Evolutionary conservation across 2,797 vertebrate genomes (phyloP).

Genomic region (Tangara arthus): DNA sequence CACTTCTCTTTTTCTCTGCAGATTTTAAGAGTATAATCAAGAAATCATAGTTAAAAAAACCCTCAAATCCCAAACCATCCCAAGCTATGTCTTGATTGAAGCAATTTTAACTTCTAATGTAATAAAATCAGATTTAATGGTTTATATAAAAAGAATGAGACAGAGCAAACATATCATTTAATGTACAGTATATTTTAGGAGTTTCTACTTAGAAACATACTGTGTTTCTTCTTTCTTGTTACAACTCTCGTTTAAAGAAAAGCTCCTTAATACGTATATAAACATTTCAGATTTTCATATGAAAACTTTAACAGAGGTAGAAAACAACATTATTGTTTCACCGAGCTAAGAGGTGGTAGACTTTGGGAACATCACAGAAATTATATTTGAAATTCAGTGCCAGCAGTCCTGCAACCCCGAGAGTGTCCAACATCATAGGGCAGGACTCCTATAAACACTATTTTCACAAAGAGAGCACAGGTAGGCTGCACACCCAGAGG

Average conservation of each 20-base stretch:
- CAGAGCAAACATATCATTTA: neutral
- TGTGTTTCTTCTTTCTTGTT: neutral
- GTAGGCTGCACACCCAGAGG: neutral
- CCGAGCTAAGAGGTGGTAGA: neutral
- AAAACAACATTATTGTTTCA: neutral
- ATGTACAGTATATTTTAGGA: neutral
- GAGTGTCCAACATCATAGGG: neutral
- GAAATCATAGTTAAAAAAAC: neutral
- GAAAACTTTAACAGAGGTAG: neutral
- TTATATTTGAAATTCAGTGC: neutral
- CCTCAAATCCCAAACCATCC: neutral
- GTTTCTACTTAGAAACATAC: neutral
- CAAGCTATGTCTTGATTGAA: neutral
- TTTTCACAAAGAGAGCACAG: neutral
- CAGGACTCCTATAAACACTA: rapidly evolving
- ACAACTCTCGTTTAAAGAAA: neutral
- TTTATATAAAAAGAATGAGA: neutral
- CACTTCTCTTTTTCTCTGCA: neutral
- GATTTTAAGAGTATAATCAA: conserved; percentile 13
- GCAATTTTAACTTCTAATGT: neutral
- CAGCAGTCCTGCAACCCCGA: neutral
- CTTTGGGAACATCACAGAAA: neutral
- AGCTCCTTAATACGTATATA: neutral
- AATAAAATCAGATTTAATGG: conserved; percentile 9
- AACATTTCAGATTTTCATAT: neutral